These are phyloP conservation scores for Pelusios castaneus DNA, from an alignment of 2,113 vertebrate species.

Conservation along the genomic window DNA sequence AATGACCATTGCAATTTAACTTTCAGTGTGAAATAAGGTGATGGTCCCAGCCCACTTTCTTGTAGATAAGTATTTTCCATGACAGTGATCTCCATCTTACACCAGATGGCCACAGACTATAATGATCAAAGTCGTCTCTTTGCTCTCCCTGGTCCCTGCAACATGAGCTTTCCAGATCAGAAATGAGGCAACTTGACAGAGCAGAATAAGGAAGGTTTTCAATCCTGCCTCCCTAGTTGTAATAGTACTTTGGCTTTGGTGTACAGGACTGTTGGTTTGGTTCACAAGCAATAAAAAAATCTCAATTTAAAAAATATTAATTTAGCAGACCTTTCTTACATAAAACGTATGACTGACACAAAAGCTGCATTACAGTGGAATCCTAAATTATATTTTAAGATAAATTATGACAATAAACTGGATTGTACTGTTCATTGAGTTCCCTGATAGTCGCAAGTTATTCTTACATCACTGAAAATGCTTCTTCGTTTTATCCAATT, in stretches of 20 bases:
- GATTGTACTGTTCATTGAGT: background rate
- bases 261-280: background rate
- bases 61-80: background rate
- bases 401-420: background rate
- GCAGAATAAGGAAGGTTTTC: background rate
- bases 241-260: background rate
- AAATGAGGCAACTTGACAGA: background rate
- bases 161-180: background rate
- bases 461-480: background rate
- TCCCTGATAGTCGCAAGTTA: background rate
- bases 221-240: background rate
- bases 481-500: fast-evolving
- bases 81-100: fast-evolving
- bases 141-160: background rate
- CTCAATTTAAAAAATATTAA: background rate
- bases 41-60: background rate
- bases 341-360: background rate
- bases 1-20: background rate
- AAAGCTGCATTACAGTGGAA: background rate
- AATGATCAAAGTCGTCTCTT: fast-evolving
- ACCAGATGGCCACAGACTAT: fast-evolving
- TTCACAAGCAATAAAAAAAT: background rate
- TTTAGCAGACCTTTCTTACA: background rate
- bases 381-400: background rate
- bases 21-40: background rate